Evolutionary conservation across 2,888 invertebrate genomes (phyloP).

Genomic region (Diplolepis rosae): DNA sequence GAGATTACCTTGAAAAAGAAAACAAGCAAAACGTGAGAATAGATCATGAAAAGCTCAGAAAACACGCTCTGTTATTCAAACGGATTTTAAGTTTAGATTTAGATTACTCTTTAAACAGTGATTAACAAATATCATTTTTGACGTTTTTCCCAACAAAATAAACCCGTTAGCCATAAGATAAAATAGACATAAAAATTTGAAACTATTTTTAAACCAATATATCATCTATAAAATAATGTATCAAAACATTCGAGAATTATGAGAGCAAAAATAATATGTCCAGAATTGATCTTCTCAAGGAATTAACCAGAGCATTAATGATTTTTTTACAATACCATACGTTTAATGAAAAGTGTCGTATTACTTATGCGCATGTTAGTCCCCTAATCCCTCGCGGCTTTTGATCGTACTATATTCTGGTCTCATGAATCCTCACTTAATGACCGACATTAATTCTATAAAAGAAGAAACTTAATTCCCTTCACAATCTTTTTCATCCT

Average conservation of each 20-base stretch:
- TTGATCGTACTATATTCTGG: constrained; percentile 4
- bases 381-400: constrained; percentile 8
- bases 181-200: neutral
- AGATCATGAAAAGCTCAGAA: neutral
- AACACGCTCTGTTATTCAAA: constrained; percentile 2
- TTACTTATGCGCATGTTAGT: constrained; percentile 8
- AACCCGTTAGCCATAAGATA: neutral
- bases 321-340: neutral
- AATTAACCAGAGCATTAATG: neutral
- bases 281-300: neutral
- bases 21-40: constrained; percentile 11
- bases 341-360: neutral
- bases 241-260: neutral
- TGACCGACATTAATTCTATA: constrained; percentile 23
- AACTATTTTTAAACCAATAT: too few species aligned
- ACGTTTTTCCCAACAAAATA: neutral
- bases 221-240: neutral
- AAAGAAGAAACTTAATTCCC: constrained; percentile 33
- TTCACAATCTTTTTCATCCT: constrained; percentile 10
- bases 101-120: neutral
- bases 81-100: neutral
- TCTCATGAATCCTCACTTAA: constrained; percentile 6
- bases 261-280: neutral
- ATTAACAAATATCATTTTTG: neutral
- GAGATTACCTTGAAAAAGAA: neutral